Conservation (phyloP, 30 jellyfish, hydroid and myxozoan species). For the Rhopilema esculentum region DNA sequence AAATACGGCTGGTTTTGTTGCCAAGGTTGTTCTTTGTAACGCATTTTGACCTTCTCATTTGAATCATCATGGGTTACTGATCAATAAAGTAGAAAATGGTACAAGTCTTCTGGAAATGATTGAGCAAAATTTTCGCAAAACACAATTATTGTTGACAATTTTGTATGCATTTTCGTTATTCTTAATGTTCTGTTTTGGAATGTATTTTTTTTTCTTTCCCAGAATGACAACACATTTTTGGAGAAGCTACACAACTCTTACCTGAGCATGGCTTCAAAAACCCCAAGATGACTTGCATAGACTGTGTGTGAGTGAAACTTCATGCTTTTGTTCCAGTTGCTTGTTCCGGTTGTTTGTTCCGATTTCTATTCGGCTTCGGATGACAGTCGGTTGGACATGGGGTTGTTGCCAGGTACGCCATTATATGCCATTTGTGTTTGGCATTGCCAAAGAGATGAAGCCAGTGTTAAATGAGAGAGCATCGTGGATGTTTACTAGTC, state of each 20-base stretch:
- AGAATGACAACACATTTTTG: slow-evolving; percentile 49
- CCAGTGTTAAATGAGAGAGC: not conserved
- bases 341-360: not conserved
- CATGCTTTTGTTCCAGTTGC: not conserved
- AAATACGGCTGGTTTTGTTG: too few relatives aligned
- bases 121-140: too few relatives aligned
- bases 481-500: not conserved
- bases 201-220: too few relatives aligned
- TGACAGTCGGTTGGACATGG: not conserved
- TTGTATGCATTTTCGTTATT: not conserved
- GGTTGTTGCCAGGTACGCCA: not conserved
- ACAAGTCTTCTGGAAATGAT: too few relatives aligned
- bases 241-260: slow-evolving; percentile 52
- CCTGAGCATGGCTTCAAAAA: slow-evolving; percentile 7
- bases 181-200: too few relatives aligned
- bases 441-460: not conserved
- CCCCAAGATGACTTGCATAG: slow-evolving; percentile 1
- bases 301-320: not conserved
- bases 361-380: too few relatives aligned
- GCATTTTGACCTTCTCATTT: too few relatives aligned
- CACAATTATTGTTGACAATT: too few relatives aligned
- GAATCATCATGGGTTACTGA: too few relatives aligned
- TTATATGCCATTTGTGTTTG: not conserved
- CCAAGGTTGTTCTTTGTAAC: too few relatives aligned
- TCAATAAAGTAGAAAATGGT: too few relatives aligned